Evolutionary conservation across 1,140 invertebrate genomes (phyloP).

Genomic region (Zaprionus inermis): DNA sequence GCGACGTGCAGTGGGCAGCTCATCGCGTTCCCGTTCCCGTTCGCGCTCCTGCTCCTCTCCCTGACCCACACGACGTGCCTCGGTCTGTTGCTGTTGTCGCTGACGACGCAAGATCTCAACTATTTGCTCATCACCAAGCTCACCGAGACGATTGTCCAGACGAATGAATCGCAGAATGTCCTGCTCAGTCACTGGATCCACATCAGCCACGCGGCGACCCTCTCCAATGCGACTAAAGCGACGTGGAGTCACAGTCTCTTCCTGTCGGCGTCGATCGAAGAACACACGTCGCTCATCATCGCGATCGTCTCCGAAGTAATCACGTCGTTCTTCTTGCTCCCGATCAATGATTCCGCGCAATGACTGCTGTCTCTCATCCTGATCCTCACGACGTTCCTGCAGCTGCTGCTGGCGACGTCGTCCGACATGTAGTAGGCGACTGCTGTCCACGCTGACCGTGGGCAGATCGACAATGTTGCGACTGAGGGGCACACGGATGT

Average conservation of each 20-base stretch:
- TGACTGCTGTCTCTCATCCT: background rate
- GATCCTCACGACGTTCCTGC: background rate
- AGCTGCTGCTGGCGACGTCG: conserved; percentile 49
- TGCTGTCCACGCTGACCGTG: conserved; percentile 39
- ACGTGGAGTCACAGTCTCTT: conserved; percentile 6
- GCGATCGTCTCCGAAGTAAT: conserved; percentile 36
- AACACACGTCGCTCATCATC: conserved; percentile 49
- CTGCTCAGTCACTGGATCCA: conserved; percentile 32
- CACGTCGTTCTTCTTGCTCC: background rate
- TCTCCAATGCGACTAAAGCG: conserved; percentile 46
- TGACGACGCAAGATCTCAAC: conserved; percentile 53
- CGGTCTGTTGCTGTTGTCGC: conserved; percentile 23
- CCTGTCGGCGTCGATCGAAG: conserved; percentile 27
- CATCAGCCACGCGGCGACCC: conserved; percentile 50
- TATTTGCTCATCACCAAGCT: conserved; percentile 56
- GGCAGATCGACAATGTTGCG: conserved; percentile 42
- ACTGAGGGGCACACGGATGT: conserved; percentile 41
- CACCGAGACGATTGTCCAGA: conserved; percentile 45
- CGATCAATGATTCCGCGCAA: background rate
- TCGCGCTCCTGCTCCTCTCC: background rate
- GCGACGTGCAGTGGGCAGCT: background rate
- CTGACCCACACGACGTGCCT: background rate
- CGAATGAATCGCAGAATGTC: conserved; percentile 60
- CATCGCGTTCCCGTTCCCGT: background rate
- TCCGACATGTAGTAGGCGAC: conserved; percentile 48